phyloP scores from a whole-genome alignment of 2,113 vertebrate species.

The Gallinago paraguaiae region DNA sequence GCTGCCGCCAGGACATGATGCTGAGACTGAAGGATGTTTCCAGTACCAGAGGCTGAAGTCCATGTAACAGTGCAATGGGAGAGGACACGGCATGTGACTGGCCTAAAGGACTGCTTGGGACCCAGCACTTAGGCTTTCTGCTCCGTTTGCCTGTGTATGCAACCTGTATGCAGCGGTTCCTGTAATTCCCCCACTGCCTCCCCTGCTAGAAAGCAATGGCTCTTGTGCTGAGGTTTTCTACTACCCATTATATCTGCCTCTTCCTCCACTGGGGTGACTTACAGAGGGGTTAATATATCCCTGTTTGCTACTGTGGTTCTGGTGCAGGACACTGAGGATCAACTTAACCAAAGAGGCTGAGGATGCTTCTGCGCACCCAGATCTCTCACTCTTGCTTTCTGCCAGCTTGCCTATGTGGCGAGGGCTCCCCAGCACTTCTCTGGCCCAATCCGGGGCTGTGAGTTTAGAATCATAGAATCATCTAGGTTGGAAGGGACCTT shows the following conservation, averaged over 20 bases:
- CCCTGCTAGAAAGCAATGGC: background rate
- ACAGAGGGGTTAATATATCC: background rate
- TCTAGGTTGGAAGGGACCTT: too few species aligned
- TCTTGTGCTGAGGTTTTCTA: background rate
- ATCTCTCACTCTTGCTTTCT: background rate
- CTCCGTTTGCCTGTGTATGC: background rate
- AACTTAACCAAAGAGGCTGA: background rate
- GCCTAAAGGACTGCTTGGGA: background rate
- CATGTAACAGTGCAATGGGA: accelerated
- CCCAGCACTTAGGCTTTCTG: background rate
- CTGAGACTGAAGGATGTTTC: background rate
- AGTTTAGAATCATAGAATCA: too few species aligned
- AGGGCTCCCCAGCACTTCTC: background rate
- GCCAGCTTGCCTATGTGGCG: accelerated
- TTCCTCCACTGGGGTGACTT: background rate
- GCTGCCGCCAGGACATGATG: accelerated
- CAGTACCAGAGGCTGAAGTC: background rate
- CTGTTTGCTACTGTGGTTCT: background rate
- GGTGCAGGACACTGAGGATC: background rate
- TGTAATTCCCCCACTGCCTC: background rate
- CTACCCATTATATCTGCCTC: background rate
- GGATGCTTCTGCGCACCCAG: background rate
- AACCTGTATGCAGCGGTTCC: background rate
- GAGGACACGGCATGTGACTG: accelerated
- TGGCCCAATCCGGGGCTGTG: accelerated